Evolutionary conservation across 2,113 vertebrate genomes (phyloP).

Genomic region (Setophaga coronata): DNA sequence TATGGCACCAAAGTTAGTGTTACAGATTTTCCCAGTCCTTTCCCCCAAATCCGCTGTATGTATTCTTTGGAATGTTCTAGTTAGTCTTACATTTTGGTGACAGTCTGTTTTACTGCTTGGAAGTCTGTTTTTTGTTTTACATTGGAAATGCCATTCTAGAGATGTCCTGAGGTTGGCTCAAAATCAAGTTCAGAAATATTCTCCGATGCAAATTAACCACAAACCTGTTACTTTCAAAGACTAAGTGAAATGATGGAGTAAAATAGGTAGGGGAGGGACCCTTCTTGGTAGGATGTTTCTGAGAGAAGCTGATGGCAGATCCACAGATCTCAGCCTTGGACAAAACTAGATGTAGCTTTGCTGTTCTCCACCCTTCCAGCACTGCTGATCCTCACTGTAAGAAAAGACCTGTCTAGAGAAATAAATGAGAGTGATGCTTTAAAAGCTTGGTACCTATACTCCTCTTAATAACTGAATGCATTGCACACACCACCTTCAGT

Average conservation of each 20-base stretch:
- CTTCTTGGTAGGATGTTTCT: not conserved
- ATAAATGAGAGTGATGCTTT: not conserved
- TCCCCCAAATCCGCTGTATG: not conserved
- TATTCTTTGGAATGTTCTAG: not conserved
- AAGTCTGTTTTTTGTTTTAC: not conserved
- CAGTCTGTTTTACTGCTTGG: not conserved
- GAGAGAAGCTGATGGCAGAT: not conserved
- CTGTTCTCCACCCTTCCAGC: not conserved
- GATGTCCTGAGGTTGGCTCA: not conserved
- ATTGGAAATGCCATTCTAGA: not conserved
- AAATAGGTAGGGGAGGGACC: not conserved
- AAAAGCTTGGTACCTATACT: not conserved
- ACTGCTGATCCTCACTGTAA: not conserved
- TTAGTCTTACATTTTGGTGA: not conserved
- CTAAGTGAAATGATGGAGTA: not conserved
- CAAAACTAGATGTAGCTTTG: not conserved
- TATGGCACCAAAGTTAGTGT: not conserved
- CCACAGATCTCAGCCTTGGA: not conserved
- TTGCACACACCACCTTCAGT: not conserved
- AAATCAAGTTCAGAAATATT: not conserved
- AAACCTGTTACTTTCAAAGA: not conserved
- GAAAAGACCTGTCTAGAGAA: not conserved
- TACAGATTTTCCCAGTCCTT: not conserved
- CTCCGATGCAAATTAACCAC: not conserved
- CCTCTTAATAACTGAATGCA: not conserved